Evolutionary conservation across 2,888 invertebrate species (phyloP).

Genomic region (Zonitis immaculata): DNA sequence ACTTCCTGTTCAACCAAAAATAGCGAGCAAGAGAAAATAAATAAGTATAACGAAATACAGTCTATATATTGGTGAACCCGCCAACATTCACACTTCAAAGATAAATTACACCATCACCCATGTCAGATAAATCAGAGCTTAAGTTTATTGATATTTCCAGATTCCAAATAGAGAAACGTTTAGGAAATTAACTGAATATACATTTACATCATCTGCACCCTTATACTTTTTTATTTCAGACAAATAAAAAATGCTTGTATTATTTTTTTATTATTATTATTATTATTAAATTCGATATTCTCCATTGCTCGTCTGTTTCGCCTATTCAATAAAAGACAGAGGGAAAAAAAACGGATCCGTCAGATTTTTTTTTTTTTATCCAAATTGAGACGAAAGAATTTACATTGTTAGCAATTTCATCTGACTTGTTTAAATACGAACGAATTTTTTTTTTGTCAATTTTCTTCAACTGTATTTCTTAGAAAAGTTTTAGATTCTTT

Average conservation of each 20-base stretch:
- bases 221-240: too few relatives aligned
- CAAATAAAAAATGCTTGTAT: too few relatives aligned
- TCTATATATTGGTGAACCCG: background rate
- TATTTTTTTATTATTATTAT: too few relatives aligned
- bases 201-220: background rate
- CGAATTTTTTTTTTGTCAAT: constrained; percentile 1
- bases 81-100: background rate
- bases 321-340: background rate
- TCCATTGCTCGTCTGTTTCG: background rate
- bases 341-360: background rate
- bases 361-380: constrained; percentile 20
- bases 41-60: background rate
- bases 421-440: constrained; percentile 24
- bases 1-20: constrained; percentile 1
- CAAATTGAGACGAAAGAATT: constrained; percentile 25
- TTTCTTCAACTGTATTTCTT: background rate
- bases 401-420: constrained; percentile 27
- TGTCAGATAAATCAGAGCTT: background rate
- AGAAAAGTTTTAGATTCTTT: background rate
- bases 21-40: background rate
- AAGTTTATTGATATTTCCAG: background rate
- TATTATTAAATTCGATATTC: background rate
- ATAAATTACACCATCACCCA: background rate
- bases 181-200: background rate
- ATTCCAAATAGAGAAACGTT: background rate